Base-by-base conservation (phyloP, 1,140 invertebrate species). In the Drosophila chauvacae region DNA sequence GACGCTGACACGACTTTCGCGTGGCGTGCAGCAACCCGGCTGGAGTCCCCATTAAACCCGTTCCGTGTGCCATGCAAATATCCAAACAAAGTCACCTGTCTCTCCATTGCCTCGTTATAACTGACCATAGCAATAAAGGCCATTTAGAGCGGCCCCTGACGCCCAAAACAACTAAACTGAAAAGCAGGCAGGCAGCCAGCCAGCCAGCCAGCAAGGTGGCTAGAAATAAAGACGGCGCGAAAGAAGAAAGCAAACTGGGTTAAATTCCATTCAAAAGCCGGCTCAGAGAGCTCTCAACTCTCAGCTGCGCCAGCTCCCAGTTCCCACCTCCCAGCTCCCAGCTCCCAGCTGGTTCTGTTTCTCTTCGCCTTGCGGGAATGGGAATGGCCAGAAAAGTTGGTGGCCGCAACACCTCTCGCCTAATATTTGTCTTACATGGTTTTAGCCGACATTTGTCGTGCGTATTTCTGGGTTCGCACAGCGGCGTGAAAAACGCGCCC, bases 231-330 rank as follows among this genome's bases (percentile, higher is more conserved):
- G 64, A 56, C 41, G 42, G 28, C 30, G 33, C 37, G 18, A 66
- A 76, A 79, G 78, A 80, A 88, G 84, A 90, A 88, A 88, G 85
- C 85, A 90, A 88, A 90, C 81, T 88, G 33, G 84, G 84, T 81
- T 88, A 85, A 84, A 88, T 88, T 88, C 84, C 84, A 90, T 85
- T 85, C 85, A 84, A 80, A 55, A 64, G 78, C 77, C 79, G 79
- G 70, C 76, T 73, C 42, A 56, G 48, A 51, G 48, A 69, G 57
- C 58, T 20, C 39, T n/a, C 45, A 55, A 11, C 39, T 44, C 56
- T 44, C 13, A 7, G 56, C 39, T 30, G 18, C n/a, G 41, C 13
- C 7, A 68, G 41, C 59, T 37, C 20, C 14, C 53, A 63, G 33
- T 20, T 20, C 20, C 20, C 20, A 20, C 20, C 23, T 55, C 59